Evolutionary conservation across 2,888 invertebrate genomes (phyloP).

Genomic region (Phanerotoma sp.): DNA sequence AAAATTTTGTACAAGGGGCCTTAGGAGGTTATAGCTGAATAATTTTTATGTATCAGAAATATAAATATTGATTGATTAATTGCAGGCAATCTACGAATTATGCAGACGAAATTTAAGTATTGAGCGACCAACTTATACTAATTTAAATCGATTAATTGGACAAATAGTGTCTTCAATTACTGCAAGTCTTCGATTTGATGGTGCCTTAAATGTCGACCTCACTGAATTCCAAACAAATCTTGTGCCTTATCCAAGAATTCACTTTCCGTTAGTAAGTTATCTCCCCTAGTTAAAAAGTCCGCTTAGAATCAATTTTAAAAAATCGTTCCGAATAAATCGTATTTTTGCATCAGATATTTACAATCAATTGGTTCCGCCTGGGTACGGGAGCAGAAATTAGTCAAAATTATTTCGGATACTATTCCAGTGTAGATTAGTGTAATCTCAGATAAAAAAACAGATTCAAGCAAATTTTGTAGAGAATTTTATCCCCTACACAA

Average conservation of each 20-base stretch:
- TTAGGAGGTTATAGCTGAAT: not conserved
- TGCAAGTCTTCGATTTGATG: constrained; percentile 83
- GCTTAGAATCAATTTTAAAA: too few species aligned
- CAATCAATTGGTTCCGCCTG: too few species aligned
- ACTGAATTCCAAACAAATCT: constrained; percentile 66
- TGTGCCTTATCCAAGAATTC: constrained; percentile 90
- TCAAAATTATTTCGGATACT: too few species aligned
- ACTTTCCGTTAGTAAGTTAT: constrained; percentile 66
- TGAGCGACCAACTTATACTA: constrained; percentile 68
- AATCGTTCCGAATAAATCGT: too few species aligned
- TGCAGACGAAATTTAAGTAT: constrained; percentile 62
- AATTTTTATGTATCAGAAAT: not conserved
- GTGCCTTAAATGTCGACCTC: constrained; percentile 69
- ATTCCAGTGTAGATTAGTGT: too few species aligned
- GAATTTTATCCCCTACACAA: too few species aligned
- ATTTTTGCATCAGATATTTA: too few species aligned
- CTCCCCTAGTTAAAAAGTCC: too few species aligned
- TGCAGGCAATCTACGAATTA: constrained; percentile 48
- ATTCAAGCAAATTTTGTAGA: too few species aligned
- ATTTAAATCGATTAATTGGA: constrained; percentile 70
- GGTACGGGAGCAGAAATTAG: too few species aligned
- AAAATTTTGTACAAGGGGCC: too few species aligned
- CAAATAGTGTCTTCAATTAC: constrained; percentile 86
- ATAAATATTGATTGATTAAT: not conserved
- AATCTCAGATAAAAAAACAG: too few species aligned